Percentiles rank a stretch among this genome's conserved stretches.
phyloP scores from a whole-genome alignment of 2,888 invertebrate genomes.

The Carcina quercana region DNA sequence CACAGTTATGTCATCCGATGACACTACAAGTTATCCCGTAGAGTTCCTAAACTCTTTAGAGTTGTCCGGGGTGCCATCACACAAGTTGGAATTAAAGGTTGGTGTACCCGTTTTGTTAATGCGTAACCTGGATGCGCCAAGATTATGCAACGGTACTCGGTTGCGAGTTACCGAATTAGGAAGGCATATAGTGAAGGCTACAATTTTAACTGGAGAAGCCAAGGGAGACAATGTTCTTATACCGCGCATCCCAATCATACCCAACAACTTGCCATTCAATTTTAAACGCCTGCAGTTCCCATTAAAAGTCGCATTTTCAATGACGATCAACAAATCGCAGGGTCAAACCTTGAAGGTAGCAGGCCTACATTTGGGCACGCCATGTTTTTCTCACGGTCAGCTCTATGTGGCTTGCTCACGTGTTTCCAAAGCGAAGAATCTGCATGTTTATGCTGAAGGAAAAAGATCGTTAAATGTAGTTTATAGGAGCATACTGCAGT shows the following conservation, averaged over 20 bases:
- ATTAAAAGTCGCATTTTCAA: conserved; percentile 16
- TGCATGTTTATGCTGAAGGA: not conserved
- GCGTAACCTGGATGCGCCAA: conserved; percentile 19
- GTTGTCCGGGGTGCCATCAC: conserved; percentile 20
- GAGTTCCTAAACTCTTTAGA: conserved; percentile 25
- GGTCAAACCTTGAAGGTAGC: conserved; percentile 21
- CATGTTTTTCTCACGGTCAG: conserved; percentile 13
- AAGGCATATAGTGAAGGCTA: conserved; percentile 20
- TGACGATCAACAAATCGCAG: conserved; percentile 20
- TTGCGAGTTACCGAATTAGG: conserved; percentile 14
- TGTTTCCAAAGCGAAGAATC: conserved; percentile 1
- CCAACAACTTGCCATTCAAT: conserved; percentile 21
- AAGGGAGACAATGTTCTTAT: conserved; percentile 23
- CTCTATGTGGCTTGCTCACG: conserved; percentile 7
- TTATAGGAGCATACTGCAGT: too few species aligned
- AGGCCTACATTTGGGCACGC: conserved; percentile 14
- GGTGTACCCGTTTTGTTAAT: conserved; percentile 19
- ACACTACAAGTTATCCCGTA: conserved; percentile 18
- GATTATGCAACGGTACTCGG: conserved; percentile 18
- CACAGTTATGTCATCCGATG: conserved; percentile 18
- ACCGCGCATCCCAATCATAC: conserved; percentile 24
- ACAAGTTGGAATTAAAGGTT: conserved; percentile 17
- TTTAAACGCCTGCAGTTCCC: conserved; percentile 23
- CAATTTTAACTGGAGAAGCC: conserved; percentile 21
- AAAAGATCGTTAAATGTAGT: too few species aligned